phyloP scores from a whole-genome alignment of 2,888 invertebrate species.

The Litoditis marina region DNA sequence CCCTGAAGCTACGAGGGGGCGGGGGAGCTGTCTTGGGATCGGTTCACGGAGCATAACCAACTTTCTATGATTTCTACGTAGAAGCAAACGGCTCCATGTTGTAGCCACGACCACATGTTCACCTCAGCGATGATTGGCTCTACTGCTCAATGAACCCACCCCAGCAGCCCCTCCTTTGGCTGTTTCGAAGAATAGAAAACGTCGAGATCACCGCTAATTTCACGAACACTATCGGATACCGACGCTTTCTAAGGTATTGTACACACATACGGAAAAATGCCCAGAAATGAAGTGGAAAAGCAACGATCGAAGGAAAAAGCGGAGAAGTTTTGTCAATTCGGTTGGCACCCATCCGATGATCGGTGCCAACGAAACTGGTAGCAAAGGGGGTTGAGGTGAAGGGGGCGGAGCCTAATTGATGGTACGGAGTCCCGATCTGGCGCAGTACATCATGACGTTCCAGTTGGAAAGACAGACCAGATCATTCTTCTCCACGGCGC shows the following conservation, averaged over 20 bases:
- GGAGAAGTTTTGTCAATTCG: too few species aligned
- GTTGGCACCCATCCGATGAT: too few species aligned
- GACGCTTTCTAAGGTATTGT: background rate
- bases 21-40: background rate
- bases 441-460: conserved; percentile 60
- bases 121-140: too few species aligned
- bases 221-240: conserved; percentile 7
- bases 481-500: conserved; percentile 51
- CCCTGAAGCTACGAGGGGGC: conserved; percentile 11
- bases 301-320: too few species aligned
- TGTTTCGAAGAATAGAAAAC: background rate
- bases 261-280: conserved; percentile 13
- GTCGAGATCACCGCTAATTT: background rate
- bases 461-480: conserved; percentile 57
- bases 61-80: too few species aligned
- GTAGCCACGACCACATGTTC: too few species aligned
- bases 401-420: conserved; percentile 36
- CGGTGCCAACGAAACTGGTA: too few species aligned
- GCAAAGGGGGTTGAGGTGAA: background rate
- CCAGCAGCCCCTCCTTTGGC: too few species aligned
- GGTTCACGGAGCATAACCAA: background rate
- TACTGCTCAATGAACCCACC: too few species aligned
- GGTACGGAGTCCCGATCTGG: conserved; percentile 54
- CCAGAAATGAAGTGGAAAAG: conserved; percentile 1
- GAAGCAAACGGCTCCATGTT: too few species aligned